A percentile compares a stretch with the other conserved stretches of the same genome.
phyloP scores from a whole-genome alignment of 2,113 vertebrate genomes.

The Xenotilapia leptura region DNA sequence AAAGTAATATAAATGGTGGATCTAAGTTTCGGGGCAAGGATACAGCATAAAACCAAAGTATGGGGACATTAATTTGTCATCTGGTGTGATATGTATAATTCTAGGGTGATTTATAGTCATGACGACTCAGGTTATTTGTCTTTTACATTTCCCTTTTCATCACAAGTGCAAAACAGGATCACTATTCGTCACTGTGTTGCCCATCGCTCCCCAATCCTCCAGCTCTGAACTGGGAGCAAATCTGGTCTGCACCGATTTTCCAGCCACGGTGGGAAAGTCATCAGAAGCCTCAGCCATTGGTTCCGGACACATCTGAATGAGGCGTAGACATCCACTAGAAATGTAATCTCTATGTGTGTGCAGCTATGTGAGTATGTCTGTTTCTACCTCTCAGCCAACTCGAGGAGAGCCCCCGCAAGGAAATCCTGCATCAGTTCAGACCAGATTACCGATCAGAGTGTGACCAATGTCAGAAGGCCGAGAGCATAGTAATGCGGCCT shows the following conservation, averaged over 20 bases:
- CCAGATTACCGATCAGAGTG: slow-evolving; percentile 59
- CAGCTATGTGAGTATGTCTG: neutral
- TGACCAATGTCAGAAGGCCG: slow-evolving; percentile 58
- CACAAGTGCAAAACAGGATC: neutral
- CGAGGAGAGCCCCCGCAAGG: slow-evolving; percentile 27
- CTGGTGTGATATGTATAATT: neutral
- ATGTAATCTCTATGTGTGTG: neutral
- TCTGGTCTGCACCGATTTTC: slow-evolving; percentile 8
- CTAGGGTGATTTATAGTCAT: neutral
- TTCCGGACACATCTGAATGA: neutral
- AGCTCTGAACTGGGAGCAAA: neutral
- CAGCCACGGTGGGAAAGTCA: slow-evolving; percentile 1
- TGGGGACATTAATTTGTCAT: neutral
- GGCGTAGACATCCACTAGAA: neutral
- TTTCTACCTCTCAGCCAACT: neutral
- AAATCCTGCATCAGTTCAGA: slow-evolving; percentile 53
- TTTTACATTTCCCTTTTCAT: neutral
- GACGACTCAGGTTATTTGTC: neutral
- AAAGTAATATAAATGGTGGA: neutral
- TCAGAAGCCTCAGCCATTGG: neutral
- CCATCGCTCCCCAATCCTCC: neutral
- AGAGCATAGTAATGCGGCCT: slow-evolving; percentile 57
- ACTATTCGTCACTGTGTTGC: neutral
- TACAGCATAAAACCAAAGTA: neutral
- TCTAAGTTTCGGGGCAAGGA: neutral